Base-by-base conservation (phyloP, 2,888 invertebrate species). In the Cheilosia vulpina region DNA sequence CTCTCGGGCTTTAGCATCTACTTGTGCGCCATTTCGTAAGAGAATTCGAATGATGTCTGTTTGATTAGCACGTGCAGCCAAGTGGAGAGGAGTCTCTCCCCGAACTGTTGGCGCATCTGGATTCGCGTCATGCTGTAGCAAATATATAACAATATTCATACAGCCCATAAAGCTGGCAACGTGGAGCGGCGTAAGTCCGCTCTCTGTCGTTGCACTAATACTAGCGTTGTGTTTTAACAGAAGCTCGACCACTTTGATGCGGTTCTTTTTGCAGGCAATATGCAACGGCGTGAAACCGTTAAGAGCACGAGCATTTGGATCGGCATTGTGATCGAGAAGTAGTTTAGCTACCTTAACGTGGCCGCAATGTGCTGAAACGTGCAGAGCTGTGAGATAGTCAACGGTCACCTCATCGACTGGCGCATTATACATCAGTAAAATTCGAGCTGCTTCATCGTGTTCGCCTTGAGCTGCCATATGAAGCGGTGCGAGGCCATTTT, bases 391-490 rank as follows among this genome's bases (percentile, higher is more conserved):
- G 90, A 99, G 93, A 92, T 98, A 99, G 93, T 99, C 99, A 52
- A 99, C 98, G 0, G 99, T 99, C 87, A 99, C 98, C 93, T 99
- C 99, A 93, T 99, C 99, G 62, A 99, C 98, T n/a, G 98, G 97
- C 1, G 99, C 98, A 87, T 98, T 97, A 92, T 98, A 97, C 88
- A 97, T 95, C 13, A 99, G 94, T 7, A 99, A 94, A 65, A 98
- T 96, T 69, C 98, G 94, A 5, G 99, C 99, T 80, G 98, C 98
- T 92, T 98, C 98, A 88, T 98, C 98, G 92, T 99, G 99, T 93
- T 99, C 99, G 87, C 99, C 99, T 93, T 99, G 99, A 66, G 98
- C 97, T 81, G 99, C 97, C 99, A 99, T 99, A 93, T 99, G 99
- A 88, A 99, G 94, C 50, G 99, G 98, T n/a, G 98, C 97, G 88